Percentiles rank a stretch among this genome's conserved stretches.
phyloP scores from a whole-genome alignment of 2,113 vertebrate genomes.

The Archilochus colubris region DNA sequence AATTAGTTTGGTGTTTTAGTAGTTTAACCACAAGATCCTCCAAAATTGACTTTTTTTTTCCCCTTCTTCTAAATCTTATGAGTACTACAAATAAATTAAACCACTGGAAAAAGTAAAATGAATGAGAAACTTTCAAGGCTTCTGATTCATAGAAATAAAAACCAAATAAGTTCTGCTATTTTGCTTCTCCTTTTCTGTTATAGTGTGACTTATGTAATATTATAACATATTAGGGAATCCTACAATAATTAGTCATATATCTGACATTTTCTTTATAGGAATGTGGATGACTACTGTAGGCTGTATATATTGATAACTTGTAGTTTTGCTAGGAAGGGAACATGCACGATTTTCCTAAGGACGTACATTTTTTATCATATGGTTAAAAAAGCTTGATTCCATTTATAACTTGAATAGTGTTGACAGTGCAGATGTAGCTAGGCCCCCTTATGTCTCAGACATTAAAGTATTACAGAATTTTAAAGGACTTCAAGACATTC shows the following conservation, averaged over 20 bases:
- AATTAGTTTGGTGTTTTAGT: neutral
- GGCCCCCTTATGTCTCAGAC: neutral
- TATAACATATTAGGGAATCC: neutral
- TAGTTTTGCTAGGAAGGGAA: neutral
- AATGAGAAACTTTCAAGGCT: neutral
- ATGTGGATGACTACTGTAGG: neutral
- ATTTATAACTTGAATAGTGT: neutral
- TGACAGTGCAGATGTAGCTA: neutral
- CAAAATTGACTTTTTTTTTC: neutral
- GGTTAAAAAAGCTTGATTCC: neutral
- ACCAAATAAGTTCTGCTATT: accelerated
- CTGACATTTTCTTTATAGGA: neutral
- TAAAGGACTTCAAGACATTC: neutral
- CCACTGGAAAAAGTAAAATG: neutral
- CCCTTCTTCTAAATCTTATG: neutral
- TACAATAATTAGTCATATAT: neutral
- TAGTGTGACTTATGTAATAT: neutral
- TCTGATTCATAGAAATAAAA: neutral
- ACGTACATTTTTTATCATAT: neutral
- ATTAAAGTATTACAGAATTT: neutral
- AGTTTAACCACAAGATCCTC: neutral
- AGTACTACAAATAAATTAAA: neutral
- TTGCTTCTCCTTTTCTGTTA: neutral
- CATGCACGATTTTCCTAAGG: neutral
- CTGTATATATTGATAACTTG: neutral